Base-by-base conservation (phyloP, 2,888 invertebrate genomes). In the Synanthedon tipuliformis region DNA sequence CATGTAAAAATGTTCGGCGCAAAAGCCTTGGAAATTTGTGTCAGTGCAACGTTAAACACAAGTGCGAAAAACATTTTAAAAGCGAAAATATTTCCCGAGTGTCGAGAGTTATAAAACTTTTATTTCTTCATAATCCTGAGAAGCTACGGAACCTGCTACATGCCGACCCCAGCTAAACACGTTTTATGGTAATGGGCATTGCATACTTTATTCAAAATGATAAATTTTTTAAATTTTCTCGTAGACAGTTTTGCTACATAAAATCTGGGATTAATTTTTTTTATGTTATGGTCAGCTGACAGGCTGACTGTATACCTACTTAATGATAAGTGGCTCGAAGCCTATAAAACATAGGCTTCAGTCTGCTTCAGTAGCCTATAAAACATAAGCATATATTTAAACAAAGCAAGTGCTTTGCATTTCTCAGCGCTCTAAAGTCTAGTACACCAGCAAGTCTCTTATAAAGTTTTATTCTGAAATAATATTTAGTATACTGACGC, bases 151-250 rank as follows among this genome's bases (percentile, higher is more conserved):
- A 23, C 23, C 23, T 49, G 18, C 23, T 13, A 45, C 45, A 45
- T 45, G 3, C 49, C 49, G 49, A 16, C 16, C 49, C 18, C 15
- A 7, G 16, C 49, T 23, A 16, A 49, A 53, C 60, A 60, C 58
- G 54, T 62, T 64, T 65, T 63, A 65, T 60, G 61, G 53, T 64
- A 62, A 64, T 65, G 61, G 62, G 60, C 51, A 60, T 58, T 62
- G 59, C 62, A 59, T 61, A 57, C 57, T 57, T 60, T 45, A 45
- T 15, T 45, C 59, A 57, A 57, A 55, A 52, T 53, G 15, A 7
- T 23, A 52, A 18, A 12, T 50, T 50, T 49, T 50, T 50, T 23
- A 51, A 52, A 53, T 48, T 16, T 49, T 51, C 45, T 13, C 45
- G 45, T 4, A 4, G 4, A 23, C 23, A 23, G n/a, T 45, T 45